A percentile compares a stretch with the other conserved stretches of the same genome.
Conservation (phyloP, 2,888 invertebrate species). For the Crossocerus cetratus region DNA sequence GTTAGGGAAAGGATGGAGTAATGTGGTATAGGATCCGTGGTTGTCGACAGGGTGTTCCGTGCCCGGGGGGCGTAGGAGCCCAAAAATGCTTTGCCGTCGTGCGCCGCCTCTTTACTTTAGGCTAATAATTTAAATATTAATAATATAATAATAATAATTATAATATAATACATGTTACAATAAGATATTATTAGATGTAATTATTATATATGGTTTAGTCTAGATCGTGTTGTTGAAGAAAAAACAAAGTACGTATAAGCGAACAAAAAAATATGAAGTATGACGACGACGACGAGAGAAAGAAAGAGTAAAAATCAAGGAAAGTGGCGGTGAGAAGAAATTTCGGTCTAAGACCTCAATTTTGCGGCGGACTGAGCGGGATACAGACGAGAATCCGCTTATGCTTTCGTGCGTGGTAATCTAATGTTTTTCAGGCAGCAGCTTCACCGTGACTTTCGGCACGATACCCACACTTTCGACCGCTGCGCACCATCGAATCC, state of each 20-base stretch:
- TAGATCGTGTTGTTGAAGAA: constrained; percentile 77
- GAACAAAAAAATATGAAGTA: constrained; percentile 56
- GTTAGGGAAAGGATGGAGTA: constrained; percentile 25
- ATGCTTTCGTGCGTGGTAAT: constrained; percentile 35
- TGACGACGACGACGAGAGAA: constrained; percentile 33
- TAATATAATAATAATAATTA: constrained; percentile 72
- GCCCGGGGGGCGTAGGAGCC: constrained; percentile 74
- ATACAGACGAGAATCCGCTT: constrained; percentile 43
- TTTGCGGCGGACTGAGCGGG: constrained; percentile 70
- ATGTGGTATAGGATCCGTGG: constrained; percentile 61
- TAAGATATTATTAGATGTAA: constrained; percentile 78
- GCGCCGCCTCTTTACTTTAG: constrained; percentile 77
- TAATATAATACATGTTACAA: constrained; percentile 76
- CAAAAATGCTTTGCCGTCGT: constrained; percentile 76
- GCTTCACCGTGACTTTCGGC: constrained; percentile 33
- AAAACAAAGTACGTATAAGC: constrained; percentile 72
- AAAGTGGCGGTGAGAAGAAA: constrained; percentile 47
- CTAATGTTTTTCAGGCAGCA: constrained; percentile 23
- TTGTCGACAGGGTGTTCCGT: constrained; percentile 76
- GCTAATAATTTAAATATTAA: constrained; percentile 76
- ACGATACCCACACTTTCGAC: constrained; percentile 28
- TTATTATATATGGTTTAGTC: constrained; percentile 77
- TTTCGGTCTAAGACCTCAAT: constrained; percentile 71
- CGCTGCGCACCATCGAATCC: constrained; percentile 18
- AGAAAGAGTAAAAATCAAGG: constrained; percentile 42